Evolutionary conservation across 2,797 vertebrate species (phyloP).

Genomic region (Aythya fuligula): DNA sequence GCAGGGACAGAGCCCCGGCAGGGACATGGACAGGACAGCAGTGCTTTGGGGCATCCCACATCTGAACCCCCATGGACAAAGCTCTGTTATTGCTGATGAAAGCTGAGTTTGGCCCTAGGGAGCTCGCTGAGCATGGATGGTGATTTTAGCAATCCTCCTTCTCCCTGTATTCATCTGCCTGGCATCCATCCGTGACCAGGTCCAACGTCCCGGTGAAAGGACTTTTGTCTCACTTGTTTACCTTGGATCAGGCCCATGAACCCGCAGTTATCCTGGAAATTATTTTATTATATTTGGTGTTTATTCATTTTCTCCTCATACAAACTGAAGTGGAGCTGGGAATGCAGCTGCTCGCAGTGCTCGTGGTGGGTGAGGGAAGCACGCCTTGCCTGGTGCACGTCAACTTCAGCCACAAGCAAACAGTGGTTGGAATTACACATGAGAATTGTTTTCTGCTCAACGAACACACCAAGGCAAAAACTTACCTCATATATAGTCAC

Average conservation of each 20-base stretch:
- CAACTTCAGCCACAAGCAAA: not conserved
- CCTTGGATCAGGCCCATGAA: no score
- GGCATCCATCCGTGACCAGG: not conserved
- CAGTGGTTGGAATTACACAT: not conserved
- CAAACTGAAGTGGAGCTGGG: not conserved
- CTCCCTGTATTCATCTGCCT: not conserved
- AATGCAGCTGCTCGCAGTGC: no score
- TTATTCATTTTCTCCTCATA: not conserved
- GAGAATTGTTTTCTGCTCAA: not conserved
- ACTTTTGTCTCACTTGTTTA: not conserved
- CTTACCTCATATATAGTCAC: not conserved
- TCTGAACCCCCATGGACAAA: not conserved
- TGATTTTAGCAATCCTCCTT: not conserved
- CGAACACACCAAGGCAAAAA: not conserved
- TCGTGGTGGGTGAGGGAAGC: not conserved
- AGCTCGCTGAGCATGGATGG: not conserved
- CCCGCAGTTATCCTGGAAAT: no score
- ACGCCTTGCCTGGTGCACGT: not conserved
- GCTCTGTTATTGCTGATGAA: not conserved
- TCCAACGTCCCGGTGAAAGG: not conserved
- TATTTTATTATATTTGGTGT: not conserved
- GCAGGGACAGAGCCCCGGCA: not conserved
- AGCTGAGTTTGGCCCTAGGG: not conserved
- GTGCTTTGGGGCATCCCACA: not conserved
- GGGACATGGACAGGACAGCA: not conserved